Evolutionary conservation across 64 coral and sea anemone genomes (phyloP), one percentile per base, ranked within the genome.

Genomic region (Stichodactyla mertensii): DNA sequence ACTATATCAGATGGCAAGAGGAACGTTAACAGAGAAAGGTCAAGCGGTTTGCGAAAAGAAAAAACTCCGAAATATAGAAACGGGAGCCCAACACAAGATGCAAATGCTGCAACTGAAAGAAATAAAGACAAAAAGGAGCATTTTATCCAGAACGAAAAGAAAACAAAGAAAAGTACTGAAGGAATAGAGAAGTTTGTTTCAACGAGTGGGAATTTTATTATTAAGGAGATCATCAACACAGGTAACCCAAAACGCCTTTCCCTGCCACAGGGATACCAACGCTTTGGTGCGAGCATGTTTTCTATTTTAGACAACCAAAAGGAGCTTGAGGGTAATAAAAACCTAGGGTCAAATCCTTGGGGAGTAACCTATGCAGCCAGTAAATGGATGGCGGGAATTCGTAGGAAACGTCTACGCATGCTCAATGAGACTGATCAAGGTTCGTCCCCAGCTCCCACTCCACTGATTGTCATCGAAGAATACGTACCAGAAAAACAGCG

Each of bases 181-280:
- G 78, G 57, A 19, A 20, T 90, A 6, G 94, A 97, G 74, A 97
- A 79, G 90, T 19, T 52, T 10, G 91, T 87, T 12, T 52, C 61
- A 67, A 77, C 82, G 52, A 97, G 89, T 6, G 79, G 58, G 24
- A 97, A 97, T 67, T 77, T 97, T 55, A 79, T 97, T 26, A 85
- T 97, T 1, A 97, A 97, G 24, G 94, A 97, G 64, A 86, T 97
- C 9, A 97, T 97, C 18, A 97, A 97, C 82, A 97, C 94, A n/a
- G 94, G 94, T 10, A 87, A 82, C 53, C 91, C 91, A 22, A 87
- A 88, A 7, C 87, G 84, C 8, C 85, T 86, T 6, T 82, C 79
- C 6, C 78, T 88, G 20, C 91, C 91, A 5, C 83, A 88, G 7
- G 88, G 71, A n/a, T 97, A 90, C 55, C 88, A 88, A 51, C 79